Evolutionary conservation across 1,140 invertebrate species (phyloP).

Genomic region (Drosophila auraria): DNA sequence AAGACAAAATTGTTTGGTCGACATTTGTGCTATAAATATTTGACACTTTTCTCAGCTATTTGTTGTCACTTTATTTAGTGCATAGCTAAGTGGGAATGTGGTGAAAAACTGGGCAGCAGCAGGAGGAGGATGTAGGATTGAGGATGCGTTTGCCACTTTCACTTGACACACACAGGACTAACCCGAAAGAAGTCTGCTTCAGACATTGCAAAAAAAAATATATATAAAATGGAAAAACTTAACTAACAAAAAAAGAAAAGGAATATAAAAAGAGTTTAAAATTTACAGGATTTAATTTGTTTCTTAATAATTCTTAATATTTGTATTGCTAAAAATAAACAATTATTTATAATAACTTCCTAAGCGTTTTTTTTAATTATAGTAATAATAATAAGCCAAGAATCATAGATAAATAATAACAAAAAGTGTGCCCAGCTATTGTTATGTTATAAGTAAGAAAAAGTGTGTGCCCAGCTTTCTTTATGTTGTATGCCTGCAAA

Average conservation of each 20-base stretch:
- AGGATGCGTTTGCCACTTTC: conserved; percentile 43
- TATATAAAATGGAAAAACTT: neutral
- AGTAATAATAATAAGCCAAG: no score
- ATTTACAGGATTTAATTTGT: no score
- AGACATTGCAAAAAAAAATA: neutral
- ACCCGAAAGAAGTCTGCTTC: neutral
- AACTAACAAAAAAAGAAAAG: neutral
- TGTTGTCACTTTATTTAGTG: conserved; percentile 66
- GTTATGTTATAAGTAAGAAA: neutral
- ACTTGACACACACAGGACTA: conserved; percentile 21
- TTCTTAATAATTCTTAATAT: no score
- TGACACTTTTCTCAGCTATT: conserved; percentile 59
- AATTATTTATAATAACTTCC: no score
- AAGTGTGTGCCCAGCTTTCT: no score
- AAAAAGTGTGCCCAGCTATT: neutral
- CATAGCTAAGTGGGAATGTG: conserved; percentile 20
- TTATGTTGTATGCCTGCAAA: no score
- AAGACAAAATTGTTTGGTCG: conserved; percentile 12
- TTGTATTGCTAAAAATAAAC: no score
- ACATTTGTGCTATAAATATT: conserved; percentile 63
- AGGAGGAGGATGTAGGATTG: neutral
- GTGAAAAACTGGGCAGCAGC: neutral
- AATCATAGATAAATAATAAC: neutral
- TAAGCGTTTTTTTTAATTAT: no score
- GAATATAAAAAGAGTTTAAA: neutral